Base-by-base conservation (phyloP, 2,888 invertebrate species). In the Hypomecis atomaria region DNA sequence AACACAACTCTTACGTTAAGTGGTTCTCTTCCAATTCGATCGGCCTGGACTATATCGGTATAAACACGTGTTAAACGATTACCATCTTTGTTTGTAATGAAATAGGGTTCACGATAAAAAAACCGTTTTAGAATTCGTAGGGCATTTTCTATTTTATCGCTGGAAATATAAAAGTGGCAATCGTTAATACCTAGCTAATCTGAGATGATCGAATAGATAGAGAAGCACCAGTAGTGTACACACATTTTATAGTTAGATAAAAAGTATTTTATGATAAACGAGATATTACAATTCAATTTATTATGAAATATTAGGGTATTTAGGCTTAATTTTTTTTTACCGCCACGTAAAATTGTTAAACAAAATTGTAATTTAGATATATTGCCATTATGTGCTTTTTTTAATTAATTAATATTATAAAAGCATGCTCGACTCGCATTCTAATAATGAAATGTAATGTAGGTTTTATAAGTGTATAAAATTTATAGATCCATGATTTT, bases 171-270 rank as follows among this genome's bases (percentile, higher is more conserved):
- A 48, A 48, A 33, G n/a, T 48, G 47, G 10, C 34, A 33, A 34
- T 8, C n/a, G 33, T 3, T 48, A 34, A 34, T 8, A 11, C 1
- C 23, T 10, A 48, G n/a, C 48, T 34, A 36, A 49, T 33, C 4
- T 5, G 34, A 34, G n/a, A 10, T 34, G n/a, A 36, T 48, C 11
- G 49, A 4, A 10, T 49, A 3, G 37, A 34, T 23, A 34, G 36
- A 49, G 10, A 52, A 52, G n/a, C 40, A 5, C 9, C 40, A 6
- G 52, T 71, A 68, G 67, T 68, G 63, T 69, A 72, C 62, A 67
- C 69, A 59, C 70, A 69, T 54, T 69, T 40, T 64, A 72, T 71
- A 71, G 68, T 60, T 64, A 67, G 67, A 65, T 58, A 62, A 69
- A 68, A 68, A 67, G 68, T 69, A 71, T 69, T 71, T 71, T 69